Percentiles rank a stretch among this genome's conserved stretches.
Evolutionary conservation across 2,888 invertebrate genomes (phyloP).

Genomic region (Nomada flava): DNA sequence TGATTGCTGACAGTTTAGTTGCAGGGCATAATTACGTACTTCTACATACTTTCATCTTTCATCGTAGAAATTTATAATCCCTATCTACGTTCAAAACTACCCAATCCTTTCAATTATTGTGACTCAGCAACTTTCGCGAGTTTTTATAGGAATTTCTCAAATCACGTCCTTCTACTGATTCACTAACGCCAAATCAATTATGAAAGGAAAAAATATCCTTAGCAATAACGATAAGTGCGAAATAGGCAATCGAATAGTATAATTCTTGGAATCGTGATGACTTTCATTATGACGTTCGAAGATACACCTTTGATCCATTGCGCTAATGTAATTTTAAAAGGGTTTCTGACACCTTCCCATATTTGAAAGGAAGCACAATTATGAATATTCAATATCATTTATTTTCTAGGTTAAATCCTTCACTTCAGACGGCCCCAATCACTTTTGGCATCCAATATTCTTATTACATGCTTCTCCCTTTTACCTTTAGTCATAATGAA

Average conservation of each 20-base stretch:
- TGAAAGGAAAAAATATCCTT: not conserved
- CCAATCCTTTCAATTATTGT: not conserved
- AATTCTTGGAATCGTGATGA: not conserved
- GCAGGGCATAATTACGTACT: no score
- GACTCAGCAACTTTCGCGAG: not conserved
- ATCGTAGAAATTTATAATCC: no score
- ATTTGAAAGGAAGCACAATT: not conserved
- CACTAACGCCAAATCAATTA: not conserved
- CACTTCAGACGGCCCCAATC: no score
- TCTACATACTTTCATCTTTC: no score
- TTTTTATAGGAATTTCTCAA: not conserved
- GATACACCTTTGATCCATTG: conserved; percentile 2
- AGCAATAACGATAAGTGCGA: not conserved
- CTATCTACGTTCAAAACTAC: not conserved
- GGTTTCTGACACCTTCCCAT: not conserved
- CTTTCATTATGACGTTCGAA: not conserved
- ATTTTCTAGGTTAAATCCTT: no score
- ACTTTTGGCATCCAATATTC: no score
- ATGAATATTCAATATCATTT: no score
- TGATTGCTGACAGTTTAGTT: no score
- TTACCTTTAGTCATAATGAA: no score
- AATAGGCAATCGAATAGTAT: not conserved
- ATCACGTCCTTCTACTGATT: not conserved
- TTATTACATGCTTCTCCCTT: no score
- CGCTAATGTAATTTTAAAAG: not conserved